phyloP scores from a whole-genome alignment of 2,888 invertebrate genomes.

The Hydropsyche betteni region DNA sequence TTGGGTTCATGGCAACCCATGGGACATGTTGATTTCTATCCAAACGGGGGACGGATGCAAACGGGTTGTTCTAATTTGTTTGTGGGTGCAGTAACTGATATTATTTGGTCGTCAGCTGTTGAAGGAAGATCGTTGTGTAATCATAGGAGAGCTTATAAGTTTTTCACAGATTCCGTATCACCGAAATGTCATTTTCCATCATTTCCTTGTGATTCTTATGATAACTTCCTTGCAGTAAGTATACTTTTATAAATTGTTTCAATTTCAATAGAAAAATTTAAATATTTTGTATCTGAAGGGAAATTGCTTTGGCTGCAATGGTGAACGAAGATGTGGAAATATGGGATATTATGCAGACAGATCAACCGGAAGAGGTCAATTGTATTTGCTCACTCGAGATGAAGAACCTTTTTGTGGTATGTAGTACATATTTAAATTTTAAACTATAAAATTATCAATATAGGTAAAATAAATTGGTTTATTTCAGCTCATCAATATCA shows the following conservation, averaged over 20 bases:
- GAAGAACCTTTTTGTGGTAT: conserved; percentile 92
- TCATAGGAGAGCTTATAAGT: conserved; percentile 91
- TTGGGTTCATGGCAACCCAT: conserved; percentile 90
- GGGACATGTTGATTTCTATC: conserved; percentile 92
- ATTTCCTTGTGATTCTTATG: conserved; percentile 86
- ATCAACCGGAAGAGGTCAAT: conserved; percentile 82
- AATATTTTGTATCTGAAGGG: conserved; percentile 56
- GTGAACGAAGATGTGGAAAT: conserved; percentile 78
- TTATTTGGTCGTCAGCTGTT: conserved; percentile 84
- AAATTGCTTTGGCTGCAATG: conserved; percentile 64
- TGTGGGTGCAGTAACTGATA: conserved; percentile 89
- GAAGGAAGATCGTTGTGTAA: conserved; percentile 92
- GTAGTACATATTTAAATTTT: conserved; percentile 12
- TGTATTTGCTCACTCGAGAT: conserved; percentile 89
- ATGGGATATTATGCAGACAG: conserved; percentile 95
- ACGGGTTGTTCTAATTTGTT: conserved; percentile 93
- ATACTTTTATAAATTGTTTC: neutral
- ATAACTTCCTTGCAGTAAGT: conserved; percentile 75
- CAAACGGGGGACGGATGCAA: conserved; percentile 91
- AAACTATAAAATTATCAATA: neutral
- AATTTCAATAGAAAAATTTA: neutral
- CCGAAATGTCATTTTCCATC: conserved; percentile 92
- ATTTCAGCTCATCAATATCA: conserved; percentile 84
- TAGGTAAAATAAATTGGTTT: neutral
- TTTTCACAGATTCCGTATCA: conserved; percentile 93